phyloP scores from a whole-genome alignment of 2,113 vertebrate species.

The Labeo catla region DNA sequence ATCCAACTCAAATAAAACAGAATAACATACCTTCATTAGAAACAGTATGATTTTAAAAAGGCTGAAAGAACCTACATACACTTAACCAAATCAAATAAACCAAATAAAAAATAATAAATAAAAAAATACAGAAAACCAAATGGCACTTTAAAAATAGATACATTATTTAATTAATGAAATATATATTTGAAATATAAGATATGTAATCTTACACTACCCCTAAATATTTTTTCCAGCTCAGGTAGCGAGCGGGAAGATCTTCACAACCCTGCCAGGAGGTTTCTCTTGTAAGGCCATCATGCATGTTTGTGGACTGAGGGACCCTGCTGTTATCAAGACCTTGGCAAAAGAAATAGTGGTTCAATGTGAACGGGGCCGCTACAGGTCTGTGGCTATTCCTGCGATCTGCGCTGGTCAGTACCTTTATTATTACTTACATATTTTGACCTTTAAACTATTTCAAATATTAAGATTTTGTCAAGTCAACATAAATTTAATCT shows the following conservation, averaged over 20 bases:
- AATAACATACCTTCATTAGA: not conserved
- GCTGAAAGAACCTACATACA: not conserved
- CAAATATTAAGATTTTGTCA: too few relatives aligned
- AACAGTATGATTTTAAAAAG: not conserved
- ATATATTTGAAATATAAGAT: not conserved
- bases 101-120: too few relatives aligned
- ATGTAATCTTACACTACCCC: not conserved
- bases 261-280: conserved; percentile 54
- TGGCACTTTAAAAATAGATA: too few relatives aligned
- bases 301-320: conserved; percentile 62
- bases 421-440: too few relatives aligned
- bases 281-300: conserved; percentile 67
- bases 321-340: conserved; percentile 41
- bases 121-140: too few relatives aligned
- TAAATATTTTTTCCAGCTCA: not conserved
- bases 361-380: conserved; percentile 50
- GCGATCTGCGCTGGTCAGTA: too few relatives aligned
- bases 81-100: not conserved
- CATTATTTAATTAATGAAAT: too few relatives aligned
- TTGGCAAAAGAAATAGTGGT: conserved; percentile 57
- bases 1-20: not conserved
- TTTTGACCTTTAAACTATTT: not conserved
- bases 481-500: not conserved
- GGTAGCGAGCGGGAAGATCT: not conserved
- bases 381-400: too few relatives aligned